Evolutionary conservation across 2,888 invertebrate species (phyloP).

Genomic region (Nebria brevicollis): DNA sequence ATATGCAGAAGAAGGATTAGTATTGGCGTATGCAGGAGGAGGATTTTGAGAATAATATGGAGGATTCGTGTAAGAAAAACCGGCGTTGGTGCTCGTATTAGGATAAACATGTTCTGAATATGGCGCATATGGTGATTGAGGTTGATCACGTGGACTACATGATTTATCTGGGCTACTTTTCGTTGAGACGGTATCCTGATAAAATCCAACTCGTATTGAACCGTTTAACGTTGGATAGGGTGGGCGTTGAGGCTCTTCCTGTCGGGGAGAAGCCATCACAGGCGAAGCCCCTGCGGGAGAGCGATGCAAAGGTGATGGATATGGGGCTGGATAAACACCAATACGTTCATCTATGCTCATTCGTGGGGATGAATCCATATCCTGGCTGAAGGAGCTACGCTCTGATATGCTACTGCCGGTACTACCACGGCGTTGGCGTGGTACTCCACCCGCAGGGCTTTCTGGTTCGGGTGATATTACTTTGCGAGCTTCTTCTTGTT

Average conservation of each 20-base stretch:
- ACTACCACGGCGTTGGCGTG: slow-evolving; percentile 75
- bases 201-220: slow-evolving; percentile 86
- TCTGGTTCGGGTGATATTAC: slow-evolving; percentile 58
- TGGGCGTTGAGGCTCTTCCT: slow-evolving; percentile 73
- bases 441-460: slow-evolving; percentile 58
- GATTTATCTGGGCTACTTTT: slow-evolving; percentile 87
- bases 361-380: slow-evolving; percentile 76
- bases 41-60: slow-evolving; percentile 58
- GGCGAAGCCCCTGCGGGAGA: slow-evolving; percentile 77
- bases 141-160: slow-evolving; percentile 81
- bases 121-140: slow-evolving; percentile 68
- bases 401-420: slow-evolving; percentile 84
- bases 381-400: slow-evolving; percentile 79
- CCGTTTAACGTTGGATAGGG: slow-evolving; percentile 81
- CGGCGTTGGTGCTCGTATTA: slow-evolving; percentile 56
- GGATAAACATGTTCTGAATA: slow-evolving; percentile 69
- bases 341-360: slow-evolving; percentile 70
- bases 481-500: slow-evolving; percentile 49
- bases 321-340: slow-evolving; percentile 75
- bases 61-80: slow-evolving; percentile 58
- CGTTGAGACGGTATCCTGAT: slow-evolving; percentile 86
- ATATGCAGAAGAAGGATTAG: slow-evolving; percentile 51
- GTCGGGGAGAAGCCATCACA: slow-evolving; percentile 74
- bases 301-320: slow-evolving; percentile 77
- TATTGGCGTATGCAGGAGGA: slow-evolving; percentile 10